A percentile compares a stretch with the other conserved stretches of the same genome.
Evolutionary conservation across 2,888 invertebrate genomes (phyloP).

Genomic region (Pristionchus arcanus): DNA sequence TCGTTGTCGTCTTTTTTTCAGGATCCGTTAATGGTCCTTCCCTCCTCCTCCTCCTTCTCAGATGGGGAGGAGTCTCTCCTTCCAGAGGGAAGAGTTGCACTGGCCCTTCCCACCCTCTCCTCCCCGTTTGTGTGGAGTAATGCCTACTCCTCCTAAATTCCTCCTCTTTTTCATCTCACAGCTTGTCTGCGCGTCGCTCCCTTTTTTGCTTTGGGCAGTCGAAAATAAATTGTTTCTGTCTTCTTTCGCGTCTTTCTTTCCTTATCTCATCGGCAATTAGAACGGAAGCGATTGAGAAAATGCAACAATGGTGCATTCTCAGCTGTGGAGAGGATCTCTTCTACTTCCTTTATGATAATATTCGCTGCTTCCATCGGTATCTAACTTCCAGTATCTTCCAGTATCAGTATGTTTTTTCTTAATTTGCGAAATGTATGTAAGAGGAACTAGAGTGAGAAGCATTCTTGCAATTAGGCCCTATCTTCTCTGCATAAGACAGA

Average conservation of each 20-base stretch:
- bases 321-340: background rate
- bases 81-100: slow-evolving; percentile 25
- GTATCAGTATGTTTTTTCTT: too few relatives aligned
- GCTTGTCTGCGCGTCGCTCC: background rate
- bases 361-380: too few relatives aligned
- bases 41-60: background rate
- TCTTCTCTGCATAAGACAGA: background rate
- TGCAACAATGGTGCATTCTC: slow-evolving; percentile 10
- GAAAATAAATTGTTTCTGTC: slow-evolving; percentile 42
- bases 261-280: slow-evolving; percentile 13
- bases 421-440: background rate
- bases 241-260: background rate
- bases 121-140: slow-evolving; percentile 33
- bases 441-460: background rate
- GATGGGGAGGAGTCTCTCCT: background rate
- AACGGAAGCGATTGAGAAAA: background rate
- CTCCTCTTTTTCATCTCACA: slow-evolving; percentile 34
- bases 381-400: too few relatives aligned
- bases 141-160: background rate
- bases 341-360: background rate
- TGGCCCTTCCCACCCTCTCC: slow-evolving; percentile 4
- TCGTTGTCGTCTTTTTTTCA: slow-evolving; percentile 5
- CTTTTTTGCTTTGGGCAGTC: slow-evolving; percentile 23
- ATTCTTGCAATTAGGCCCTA: background rate
- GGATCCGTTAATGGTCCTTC: slow-evolving; percentile 36